These are phyloP conservation scores for Periphyllus acericola DNA, from an alignment of 2,888 invertebrate species.

Conservation along the genomic window DNA sequence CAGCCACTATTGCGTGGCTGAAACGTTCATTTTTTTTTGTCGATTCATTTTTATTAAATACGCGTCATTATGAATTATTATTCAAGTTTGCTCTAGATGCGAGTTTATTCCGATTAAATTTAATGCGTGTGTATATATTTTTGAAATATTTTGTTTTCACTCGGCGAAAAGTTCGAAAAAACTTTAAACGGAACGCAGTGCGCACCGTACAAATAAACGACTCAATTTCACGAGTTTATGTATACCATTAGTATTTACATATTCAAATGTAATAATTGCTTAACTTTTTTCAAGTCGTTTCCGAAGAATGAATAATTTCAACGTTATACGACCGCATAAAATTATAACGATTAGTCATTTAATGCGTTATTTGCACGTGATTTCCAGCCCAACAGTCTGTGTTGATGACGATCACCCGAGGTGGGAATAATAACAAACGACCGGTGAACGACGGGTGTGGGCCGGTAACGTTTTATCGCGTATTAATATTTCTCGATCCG, in stretches of 20 bases:
- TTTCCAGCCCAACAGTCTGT: not conserved
- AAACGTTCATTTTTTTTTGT: too few relatives aligned
- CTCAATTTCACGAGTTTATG: constrained; percentile 14
- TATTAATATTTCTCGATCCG: not conserved
- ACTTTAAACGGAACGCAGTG: constrained; percentile 37
- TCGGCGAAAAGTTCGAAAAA: not conserved
- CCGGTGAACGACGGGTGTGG: too few relatives aligned
- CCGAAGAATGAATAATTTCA: not conserved
- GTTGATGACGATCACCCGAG: not conserved
- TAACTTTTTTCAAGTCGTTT: not conserved
- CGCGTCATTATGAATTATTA: too few relatives aligned
- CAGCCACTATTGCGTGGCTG: too few relatives aligned
- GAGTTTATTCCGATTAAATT: constrained; percentile 24
- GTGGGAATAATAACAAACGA: not conserved
- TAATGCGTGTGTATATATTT: not conserved
- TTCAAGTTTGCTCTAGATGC: not conserved
- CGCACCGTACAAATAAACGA: constrained; percentile 14
- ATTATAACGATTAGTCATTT: constrained; percentile 4
- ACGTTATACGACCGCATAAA: not conserved
- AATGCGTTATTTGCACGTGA: not conserved
- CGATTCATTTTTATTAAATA: too few relatives aligned
- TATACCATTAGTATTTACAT: constrained; percentile 38
- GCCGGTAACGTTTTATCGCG: not conserved
- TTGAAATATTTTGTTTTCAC: constrained; percentile 28
- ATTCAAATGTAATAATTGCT: constrained; percentile 40